Base-by-base conservation (phyloP, 2,797 vertebrate species). In the Meda fulgida region DNA sequence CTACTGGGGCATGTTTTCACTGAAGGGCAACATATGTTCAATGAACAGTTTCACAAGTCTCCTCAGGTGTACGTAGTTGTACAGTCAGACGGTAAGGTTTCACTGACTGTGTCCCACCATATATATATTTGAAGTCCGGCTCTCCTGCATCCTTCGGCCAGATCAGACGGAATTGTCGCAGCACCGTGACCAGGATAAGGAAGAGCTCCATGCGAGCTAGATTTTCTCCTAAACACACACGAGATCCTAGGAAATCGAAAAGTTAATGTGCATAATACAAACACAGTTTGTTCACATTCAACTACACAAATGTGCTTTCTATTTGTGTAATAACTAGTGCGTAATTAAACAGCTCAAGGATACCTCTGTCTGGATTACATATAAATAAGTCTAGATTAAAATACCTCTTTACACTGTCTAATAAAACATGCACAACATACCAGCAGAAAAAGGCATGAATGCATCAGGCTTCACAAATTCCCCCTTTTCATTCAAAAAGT, bases 191-290 rank as follows among this genome's bases (percentile, higher is more conserved):
- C 36, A 78, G 36, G 26, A 84, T 46, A 36, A 84, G 65, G 34
- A 84, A 84, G 36, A 70, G 82, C 65, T 84, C 82, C 82, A 84
- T 84, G 11, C 63, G 82, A 34, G 73, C 65, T 58, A 78, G 26
- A 70, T 48, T 77, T 77, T 84, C 82, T 70, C 82, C 82, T 46
- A 84, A 69, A 70, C 82, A 78, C 48, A 58, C 26, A 18, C 63
- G 73, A 40, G 73, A 36, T 23, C 73, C 73, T 78, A 71, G 16
- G 3, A 84, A 29, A 66, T 2, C 2, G n/a, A 23, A 40, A 76
- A 26, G 1, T 36, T 8, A 19, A 38, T 43, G 1, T 21, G 36
- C 53, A 58, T 16, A 2, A 34, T 23, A 9, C 5, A 19, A 48
- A 34, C 31, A 38, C 3, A 7, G 7, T 73, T 43, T 16, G 11